These are phyloP conservation scores for Epinotia ramella DNA, from an alignment of 2,888 invertebrate genomes.

Conservation along the genomic window DNA sequence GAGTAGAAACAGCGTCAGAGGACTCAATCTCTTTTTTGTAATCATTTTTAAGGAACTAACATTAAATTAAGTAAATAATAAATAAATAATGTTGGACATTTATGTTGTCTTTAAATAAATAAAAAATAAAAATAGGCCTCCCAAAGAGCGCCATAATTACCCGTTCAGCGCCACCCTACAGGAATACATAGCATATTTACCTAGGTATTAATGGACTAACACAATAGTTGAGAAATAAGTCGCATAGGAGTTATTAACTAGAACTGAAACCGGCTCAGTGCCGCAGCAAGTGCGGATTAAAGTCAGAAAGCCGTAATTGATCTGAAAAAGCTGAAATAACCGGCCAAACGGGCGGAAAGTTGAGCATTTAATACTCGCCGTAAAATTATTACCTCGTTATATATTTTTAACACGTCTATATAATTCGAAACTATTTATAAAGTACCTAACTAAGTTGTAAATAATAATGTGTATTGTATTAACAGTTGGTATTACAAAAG, in stretches of 20 bases:
- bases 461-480: neutral
- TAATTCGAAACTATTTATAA: neutral
- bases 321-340: constrained; percentile 44
- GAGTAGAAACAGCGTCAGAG: no score
- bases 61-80: no score
- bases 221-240: constrained; percentile 31
- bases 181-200: neutral
- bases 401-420: neutral
- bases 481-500: neutral
- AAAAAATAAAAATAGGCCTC: no score
- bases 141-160: no score
- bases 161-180: no score
- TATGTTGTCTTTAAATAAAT: no score
- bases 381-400: constrained; percentile 3
- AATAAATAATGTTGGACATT: no score
- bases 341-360: constrained; percentile 37
- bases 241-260: constrained; percentile 37
- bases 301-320: constrained; percentile 44
- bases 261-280: constrained; percentile 41
- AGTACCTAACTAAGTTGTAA: neutral
- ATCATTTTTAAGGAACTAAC: no score
- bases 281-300: constrained; percentile 40
- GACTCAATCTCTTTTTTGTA: no score
- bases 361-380: constrained; percentile 29
- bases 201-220: constrained; percentile 11